Evolutionary conservation across 1,140 invertebrate species (phyloP).

Genomic region (Pomacea maculata): DNA sequence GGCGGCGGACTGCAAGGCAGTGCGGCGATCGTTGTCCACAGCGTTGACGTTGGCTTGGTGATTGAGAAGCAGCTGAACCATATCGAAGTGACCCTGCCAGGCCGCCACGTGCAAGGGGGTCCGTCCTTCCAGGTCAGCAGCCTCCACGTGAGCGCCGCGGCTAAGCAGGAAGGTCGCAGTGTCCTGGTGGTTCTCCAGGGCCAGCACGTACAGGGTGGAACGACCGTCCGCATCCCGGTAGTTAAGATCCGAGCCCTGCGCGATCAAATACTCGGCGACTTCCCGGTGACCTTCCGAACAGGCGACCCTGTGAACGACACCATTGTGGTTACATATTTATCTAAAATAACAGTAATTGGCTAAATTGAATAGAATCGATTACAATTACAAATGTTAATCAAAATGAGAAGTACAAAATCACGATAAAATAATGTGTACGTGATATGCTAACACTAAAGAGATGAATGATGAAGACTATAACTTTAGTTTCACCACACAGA

Average conservation of each 20-base stretch:
- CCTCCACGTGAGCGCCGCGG: conserved; percentile 79
- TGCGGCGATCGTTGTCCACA: conserved; percentile 87
- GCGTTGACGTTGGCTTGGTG: conserved; percentile 84
- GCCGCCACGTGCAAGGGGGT: conserved; percentile 91
- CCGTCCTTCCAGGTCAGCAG: conserved; percentile 87
- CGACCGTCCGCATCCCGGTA: conserved; percentile 91
- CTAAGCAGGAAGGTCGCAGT: conserved; percentile 79
- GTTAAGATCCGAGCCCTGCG: conserved; percentile 85
- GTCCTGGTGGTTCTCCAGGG: conserved; percentile 86
- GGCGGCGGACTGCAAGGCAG: conserved; percentile 91
- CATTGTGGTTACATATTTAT: conserved; percentile 60
- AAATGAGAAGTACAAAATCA: background rate
- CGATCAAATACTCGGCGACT: conserved; percentile 66
- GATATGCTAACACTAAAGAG: too few relatives aligned
- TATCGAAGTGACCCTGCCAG: conserved; percentile 91
- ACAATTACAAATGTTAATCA: background rate
- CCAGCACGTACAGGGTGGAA: conserved; percentile 90
- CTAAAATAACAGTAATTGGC: background rate
- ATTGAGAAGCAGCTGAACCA: conserved; percentile 84
- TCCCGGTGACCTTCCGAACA: conserved; percentile 85
- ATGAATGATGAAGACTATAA: too few relatives aligned
- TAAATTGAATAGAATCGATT: background rate
- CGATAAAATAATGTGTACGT: too few relatives aligned
- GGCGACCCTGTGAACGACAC: conserved; percentile 72
- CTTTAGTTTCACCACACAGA: too few relatives aligned